Base-by-base conservation (phyloP, 1,140 invertebrate species). In the Danaus plexippus region DNA sequence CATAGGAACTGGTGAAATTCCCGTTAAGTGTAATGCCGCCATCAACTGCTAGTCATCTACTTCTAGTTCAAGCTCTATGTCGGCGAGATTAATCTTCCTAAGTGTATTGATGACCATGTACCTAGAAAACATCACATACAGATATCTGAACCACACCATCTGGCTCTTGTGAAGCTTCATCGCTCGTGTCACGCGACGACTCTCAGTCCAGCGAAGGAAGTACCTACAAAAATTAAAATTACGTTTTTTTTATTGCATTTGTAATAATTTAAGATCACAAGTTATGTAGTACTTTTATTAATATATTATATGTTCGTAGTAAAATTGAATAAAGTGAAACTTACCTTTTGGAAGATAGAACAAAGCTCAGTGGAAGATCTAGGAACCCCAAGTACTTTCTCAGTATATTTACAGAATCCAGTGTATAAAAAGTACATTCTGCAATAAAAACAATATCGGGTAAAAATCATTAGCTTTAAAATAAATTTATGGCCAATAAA, bases 21-120 rank as follows among this genome's bases (percentile, higher is more conserved):
- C 22, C 22, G 22, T 32, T 32, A 32, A 32, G 22, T 32, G 22
- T 32, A 32, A 32, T 32, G 7, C 22, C 22, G 22, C 22, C 22
- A 32, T 32, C 22, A 32, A 32, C n/a, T 18, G 55, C 78, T 58
- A 71, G 65, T 93, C 91, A 60, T 93, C 92, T 58, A 93, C 89
- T 75, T 93, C 91, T 69, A 94, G 87, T 81, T 94, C 93, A 49
- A 94, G 78, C 69, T 94, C 92, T 48, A 94, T 89, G 75, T 94
- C 92, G 2, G 91, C 89, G 9, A 91, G 74, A 71, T 90, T 92
- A 63, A 94, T 89, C 77, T 92, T 89, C 63, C 92, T 89, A 50
- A 95, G 88, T 2, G 95, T 96, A 76, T 98, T 98, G 9, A 98
- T 93, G 42, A 96, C 89, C 79, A 96, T 93, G 75, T 97, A 98